These are phyloP conservation scores for Cuniculus paca DNA, from an alignment of 2,797 vertebrate genomes.

Conservation along the genomic window DNA sequence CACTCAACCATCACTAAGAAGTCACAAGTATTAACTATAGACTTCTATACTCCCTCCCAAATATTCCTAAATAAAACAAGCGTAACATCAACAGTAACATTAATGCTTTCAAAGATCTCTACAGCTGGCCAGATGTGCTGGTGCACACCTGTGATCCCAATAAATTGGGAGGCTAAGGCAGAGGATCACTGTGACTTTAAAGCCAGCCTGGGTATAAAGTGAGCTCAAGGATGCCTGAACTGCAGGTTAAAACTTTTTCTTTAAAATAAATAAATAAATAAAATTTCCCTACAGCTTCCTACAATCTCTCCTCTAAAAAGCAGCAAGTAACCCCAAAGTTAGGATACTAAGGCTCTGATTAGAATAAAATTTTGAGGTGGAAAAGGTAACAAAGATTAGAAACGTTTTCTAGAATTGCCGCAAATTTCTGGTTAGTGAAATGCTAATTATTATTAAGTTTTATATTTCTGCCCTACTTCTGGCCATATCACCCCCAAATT, in stretches of 20 bases:
- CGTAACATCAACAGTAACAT: background rate
- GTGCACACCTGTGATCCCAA: background rate
- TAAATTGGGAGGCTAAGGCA: background rate
- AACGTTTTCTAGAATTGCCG: background rate
- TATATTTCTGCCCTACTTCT: conserved; percentile 35
- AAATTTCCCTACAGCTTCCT: background rate
- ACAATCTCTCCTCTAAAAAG: background rate
- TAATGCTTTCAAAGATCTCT: conserved; percentile 46
- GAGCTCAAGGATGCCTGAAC: too few relatives aligned
- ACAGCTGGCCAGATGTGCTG: background rate
- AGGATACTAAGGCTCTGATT: background rate
- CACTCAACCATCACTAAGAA: conserved; percentile 8
- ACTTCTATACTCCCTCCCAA: conserved; percentile 30
- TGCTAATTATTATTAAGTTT: conserved; percentile 53
- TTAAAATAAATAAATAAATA: background rate
- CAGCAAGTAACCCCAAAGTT: background rate
- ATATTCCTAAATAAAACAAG: conserved; percentile 49
- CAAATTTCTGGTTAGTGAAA: conserved; percentile 53
- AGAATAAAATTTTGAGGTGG: background rate
- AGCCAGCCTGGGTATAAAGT: too few relatives aligned
- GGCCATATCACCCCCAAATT: conserved; percentile 5
- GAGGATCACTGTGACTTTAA: background rate
- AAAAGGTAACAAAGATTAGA: conserved; percentile 12
- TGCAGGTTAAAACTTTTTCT: background rate
- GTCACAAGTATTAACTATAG: background rate